Evolutionary conservation across 2,797 vertebrate species (phyloP), one percentile per base, ranked within the genome.

Genomic region (Propithecus perrieri): DNA sequence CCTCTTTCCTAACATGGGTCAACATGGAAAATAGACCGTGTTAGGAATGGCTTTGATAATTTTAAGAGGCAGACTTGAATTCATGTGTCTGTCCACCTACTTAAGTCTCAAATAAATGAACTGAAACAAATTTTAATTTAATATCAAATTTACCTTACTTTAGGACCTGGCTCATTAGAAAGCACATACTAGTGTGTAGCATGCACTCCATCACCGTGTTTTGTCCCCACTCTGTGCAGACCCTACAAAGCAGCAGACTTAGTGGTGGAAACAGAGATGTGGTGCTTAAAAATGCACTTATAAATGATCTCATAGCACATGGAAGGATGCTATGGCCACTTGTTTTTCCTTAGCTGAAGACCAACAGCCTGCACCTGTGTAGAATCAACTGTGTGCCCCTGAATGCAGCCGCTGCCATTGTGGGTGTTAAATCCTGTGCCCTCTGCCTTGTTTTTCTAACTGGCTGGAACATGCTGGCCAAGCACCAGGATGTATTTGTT

Each of bases 361-460:
- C 43, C 33, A 57, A 41, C 2, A 4, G 50, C 38, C 86, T 53
- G 75, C 91, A 95, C 95, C 92, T 95, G 94, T 48, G 74, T n/a
- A 55, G 85, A 71, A 71, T 94, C 85, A 48, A n/a, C 74, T 78
- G 83, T 67, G 4, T 43, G 93, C 59, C 80, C 76, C n/a, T 7
- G 38, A 24, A 0, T 1, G 7, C 50, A 63, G 85, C 85, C 41
- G 0, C 43, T 84, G 35, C 46, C 74, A 63, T 53, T 7, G 3
- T 26, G 33, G 92, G 83, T 87, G 55, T 97, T 76, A 94, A 76
- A 97, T 96, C 95, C 96, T 2, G 0, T 94, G 88, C 72, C 74
- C 7, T 33, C 50, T 28, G 61, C 46, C 94, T 96, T 97, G 71
- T 95, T 98, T 97, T 97, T 50, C 96, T 83, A 48, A 90, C 92